Percentiles rank a stretch among this genome's conserved stretches.
Evolutionary conservation across 2,797 vertebrate species (phyloP).

Genomic region (Xiphorhynchus erythropygius): DNA sequence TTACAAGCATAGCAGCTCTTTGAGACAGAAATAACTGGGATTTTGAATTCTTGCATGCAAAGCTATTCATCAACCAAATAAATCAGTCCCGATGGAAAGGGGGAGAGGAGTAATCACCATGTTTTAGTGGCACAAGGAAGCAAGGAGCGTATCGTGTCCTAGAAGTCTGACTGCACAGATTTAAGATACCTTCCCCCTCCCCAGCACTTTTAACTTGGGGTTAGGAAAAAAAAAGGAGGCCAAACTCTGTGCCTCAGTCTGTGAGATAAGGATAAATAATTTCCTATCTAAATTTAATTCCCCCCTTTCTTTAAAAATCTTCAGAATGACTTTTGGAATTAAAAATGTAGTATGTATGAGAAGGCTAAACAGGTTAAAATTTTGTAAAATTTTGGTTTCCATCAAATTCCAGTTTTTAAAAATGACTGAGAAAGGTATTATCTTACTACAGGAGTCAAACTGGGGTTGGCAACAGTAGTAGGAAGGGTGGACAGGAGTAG

Average conservation of each 20-base stretch:
- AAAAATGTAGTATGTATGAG: background rate
- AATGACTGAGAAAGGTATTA: background rate
- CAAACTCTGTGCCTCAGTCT: background rate
- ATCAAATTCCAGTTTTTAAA: background rate
- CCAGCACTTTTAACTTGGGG: background rate
- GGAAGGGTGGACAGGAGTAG: background rate
- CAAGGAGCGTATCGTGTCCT: background rate
- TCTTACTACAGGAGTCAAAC: background rate
- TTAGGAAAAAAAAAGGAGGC: background rate
- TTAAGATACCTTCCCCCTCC: background rate
- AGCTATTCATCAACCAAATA: conserved; percentile 14
- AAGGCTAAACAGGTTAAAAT: background rate
- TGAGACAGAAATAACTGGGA: conserved; percentile 10
- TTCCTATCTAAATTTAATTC: background rate
- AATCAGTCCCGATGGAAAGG: background rate
- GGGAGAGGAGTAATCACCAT: background rate
- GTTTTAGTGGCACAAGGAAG: background rate
- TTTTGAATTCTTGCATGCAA: conserved; percentile 21
- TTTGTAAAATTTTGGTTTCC: background rate
- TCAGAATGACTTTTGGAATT: background rate
- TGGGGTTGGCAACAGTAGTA: background rate
- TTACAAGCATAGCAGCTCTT: conserved; percentile 11
- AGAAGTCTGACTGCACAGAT: background rate
- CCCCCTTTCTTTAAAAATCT: background rate
- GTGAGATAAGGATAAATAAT: background rate